Conservation (phyloP, 2,888 invertebrate genomes). For the Anarsia innoxiella region DNA sequence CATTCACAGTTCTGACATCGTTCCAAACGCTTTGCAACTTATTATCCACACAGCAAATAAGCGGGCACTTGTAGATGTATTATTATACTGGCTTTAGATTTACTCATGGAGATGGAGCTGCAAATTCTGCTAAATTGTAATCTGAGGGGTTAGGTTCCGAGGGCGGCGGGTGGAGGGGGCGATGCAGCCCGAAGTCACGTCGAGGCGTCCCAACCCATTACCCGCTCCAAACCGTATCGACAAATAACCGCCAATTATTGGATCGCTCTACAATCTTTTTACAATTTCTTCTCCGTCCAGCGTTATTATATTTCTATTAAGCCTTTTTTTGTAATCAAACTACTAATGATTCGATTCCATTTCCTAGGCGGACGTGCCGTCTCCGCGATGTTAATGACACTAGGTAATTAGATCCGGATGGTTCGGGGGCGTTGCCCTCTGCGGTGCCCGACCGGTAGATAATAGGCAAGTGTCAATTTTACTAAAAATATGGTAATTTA, state of each 20-base stretch:
- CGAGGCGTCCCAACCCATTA: constrained; percentile 67
- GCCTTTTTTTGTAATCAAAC: constrained; percentile 76
- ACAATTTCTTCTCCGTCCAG: constrained; percentile 71
- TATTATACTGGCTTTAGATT: too few relatives aligned
- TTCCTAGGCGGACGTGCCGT: constrained; percentile 74
- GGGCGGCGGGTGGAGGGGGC: constrained; percentile 23
- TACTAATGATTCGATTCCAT: constrained; percentile 76
- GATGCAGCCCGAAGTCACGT: constrained; percentile 56
- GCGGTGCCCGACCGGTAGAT: constrained; percentile 60
- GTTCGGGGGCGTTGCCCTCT: constrained; percentile 69
- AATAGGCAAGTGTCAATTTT: constrained; percentile 68
- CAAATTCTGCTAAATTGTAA: constrained; percentile 53
- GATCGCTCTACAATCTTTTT: constrained; percentile 75
- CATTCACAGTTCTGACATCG: too few relatives aligned
- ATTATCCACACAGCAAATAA: too few relatives aligned
- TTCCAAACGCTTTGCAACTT: too few relatives aligned
- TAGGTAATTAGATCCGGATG: constrained; percentile 74
- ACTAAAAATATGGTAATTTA: constrained; percentile 69
- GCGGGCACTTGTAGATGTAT: too few relatives aligned
- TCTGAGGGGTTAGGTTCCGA: constrained; percentile 31
- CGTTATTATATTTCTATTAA: constrained; percentile 76
- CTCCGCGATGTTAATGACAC: constrained; percentile 71
- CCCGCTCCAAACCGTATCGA: constrained; percentile 73
- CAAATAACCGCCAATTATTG: constrained; percentile 75
- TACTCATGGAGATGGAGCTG: constrained; percentile 31